phyloP scores from a whole-genome alignment of 2,888 invertebrate species.

The Leucoma salicis region DNA sequence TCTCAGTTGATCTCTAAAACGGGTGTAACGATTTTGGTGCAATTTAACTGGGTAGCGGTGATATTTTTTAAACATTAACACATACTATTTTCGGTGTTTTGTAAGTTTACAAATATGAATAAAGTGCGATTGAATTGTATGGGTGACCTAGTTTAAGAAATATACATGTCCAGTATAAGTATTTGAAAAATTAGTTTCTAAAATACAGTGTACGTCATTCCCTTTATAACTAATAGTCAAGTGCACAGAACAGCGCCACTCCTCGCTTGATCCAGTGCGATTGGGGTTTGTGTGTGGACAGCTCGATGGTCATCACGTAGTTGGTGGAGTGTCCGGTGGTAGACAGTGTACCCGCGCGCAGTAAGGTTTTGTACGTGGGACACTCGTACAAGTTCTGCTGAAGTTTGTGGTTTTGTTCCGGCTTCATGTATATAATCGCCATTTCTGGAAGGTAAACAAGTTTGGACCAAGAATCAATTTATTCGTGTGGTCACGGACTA shows the following conservation, averaged over 20 bases:
- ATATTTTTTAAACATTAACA: no score
- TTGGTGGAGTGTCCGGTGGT: conserved; percentile 93
- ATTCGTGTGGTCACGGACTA: no score
- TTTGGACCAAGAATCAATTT: no score
- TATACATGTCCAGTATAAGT: no score
- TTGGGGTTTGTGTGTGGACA: conserved; percentile 84
- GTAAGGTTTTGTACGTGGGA: conserved; percentile 90
- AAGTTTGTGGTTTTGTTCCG: conserved; percentile 83
- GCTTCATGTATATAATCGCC: conserved; percentile 86
- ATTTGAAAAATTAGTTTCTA: background rate
- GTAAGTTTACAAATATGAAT: no score
- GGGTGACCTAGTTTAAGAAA: no score
- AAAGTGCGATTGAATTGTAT: no score
- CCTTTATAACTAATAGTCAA: conserved; percentile 66
- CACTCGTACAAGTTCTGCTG: conserved; percentile 82
- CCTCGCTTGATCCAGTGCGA: conserved; percentile 91
- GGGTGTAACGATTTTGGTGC: no score
- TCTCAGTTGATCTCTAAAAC: no score
- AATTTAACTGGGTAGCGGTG: no score
- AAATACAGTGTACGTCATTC: background rate
- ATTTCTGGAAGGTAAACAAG: conserved; percentile 80
- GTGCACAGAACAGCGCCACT: conserved; percentile 88
- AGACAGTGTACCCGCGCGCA: conserved; percentile 87
- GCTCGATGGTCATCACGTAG: conserved; percentile 88
- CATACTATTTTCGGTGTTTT: no score